A percentile compares a stretch with the other conserved stretches of the same genome.
These are phyloP conservation scores for Leptobrachium leishanense DNA, from an alignment of 2,113 vertebrate genomes.

Conservation along the genomic window DNA sequence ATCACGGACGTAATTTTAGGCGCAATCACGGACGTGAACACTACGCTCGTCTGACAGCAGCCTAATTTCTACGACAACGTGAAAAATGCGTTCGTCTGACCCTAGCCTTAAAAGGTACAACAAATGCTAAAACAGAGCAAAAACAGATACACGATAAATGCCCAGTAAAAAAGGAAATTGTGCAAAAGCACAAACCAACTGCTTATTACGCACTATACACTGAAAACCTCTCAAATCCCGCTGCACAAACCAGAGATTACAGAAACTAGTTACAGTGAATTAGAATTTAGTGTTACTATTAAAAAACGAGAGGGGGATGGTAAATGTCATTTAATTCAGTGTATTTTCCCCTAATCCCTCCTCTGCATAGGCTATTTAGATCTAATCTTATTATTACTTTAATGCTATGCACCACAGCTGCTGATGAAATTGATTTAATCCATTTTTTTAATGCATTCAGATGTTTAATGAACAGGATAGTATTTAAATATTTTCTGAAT, in stretches of 20 bases:
- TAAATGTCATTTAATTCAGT: slow-evolving; percentile 44
- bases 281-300: slow-evolving; percentile 17
- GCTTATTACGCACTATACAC: no score
- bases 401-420: slow-evolving; percentile 41
- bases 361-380: slow-evolving; percentile 50
- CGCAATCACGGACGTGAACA: no score
- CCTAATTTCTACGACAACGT: no score
- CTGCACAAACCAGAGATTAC: slow-evolving; percentile 26
- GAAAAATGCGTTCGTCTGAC: no score
- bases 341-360: slow-evolving; percentile 47
- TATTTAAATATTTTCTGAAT: slow-evolving; percentile 50
- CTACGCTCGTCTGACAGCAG: no score
- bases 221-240: no score
- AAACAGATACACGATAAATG: no score
- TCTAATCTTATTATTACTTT: slow-evolving; percentile 49
- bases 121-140: no score
- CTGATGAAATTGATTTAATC: slow-evolving; percentile 52
- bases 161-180: no score
- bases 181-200: no score
- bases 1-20: no score
- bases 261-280: slow-evolving; percentile 6
- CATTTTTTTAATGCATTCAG: slow-evolving; percentile 48
- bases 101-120: no score
- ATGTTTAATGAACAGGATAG: slow-evolving; percentile 51
- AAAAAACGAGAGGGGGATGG: slow-evolving; percentile 8